Evolutionary conservation across 2,888 invertebrate genomes (phyloP).

Genomic region (Elgonia sp.): DNA sequence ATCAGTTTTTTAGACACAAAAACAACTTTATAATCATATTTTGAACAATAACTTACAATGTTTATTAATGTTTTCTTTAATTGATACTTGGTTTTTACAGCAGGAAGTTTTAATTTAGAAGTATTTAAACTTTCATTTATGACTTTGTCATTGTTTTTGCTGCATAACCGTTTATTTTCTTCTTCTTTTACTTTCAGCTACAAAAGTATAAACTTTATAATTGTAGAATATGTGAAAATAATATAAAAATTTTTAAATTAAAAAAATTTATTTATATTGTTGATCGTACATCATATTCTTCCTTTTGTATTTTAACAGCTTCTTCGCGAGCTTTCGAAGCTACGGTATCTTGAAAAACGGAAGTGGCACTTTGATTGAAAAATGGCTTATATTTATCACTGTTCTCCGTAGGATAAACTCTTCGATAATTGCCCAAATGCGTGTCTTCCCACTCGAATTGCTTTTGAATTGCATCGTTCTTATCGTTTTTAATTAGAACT

Average conservation of each 20-base stretch:
- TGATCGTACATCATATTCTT: slow-evolving; percentile 89
- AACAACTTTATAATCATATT: background rate
- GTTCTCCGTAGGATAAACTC: slow-evolving; percentile 90
- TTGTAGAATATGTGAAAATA: background rate
- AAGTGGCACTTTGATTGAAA: slow-evolving; percentile 92
- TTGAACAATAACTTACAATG: too few relatives aligned
- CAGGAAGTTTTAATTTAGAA: slow-evolving; percentile 88
- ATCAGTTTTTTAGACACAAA: background rate
- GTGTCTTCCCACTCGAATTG: slow-evolving; percentile 92
- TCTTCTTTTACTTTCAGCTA: slow-evolving; percentile 81
- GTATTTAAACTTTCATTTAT: slow-evolving; percentile 79
- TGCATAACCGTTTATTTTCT: slow-evolving; percentile 79
- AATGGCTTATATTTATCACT: slow-evolving; percentile 90
- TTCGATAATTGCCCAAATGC: slow-evolving; percentile 92
- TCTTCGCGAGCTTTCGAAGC: slow-evolving; percentile 93
- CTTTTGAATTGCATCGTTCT: slow-evolving; percentile 82
- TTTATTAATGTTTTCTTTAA: background rate
- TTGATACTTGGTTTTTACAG: slow-evolving; percentile 5
- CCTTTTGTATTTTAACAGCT: slow-evolving; percentile 91
- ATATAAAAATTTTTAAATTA: slow-evolving; percentile 1
- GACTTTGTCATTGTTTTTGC: slow-evolving; percentile 82
- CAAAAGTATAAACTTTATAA: background rate
- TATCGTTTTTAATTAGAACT: slow-evolving; percentile 76
- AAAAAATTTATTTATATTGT: slow-evolving; percentile 1
- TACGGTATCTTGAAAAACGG: slow-evolving; percentile 92